Evolutionary conservation across 2,797 vertebrate species (phyloP), one percentile per base, ranked within the genome.

Genomic region (Dallia pectoralis): DNA sequence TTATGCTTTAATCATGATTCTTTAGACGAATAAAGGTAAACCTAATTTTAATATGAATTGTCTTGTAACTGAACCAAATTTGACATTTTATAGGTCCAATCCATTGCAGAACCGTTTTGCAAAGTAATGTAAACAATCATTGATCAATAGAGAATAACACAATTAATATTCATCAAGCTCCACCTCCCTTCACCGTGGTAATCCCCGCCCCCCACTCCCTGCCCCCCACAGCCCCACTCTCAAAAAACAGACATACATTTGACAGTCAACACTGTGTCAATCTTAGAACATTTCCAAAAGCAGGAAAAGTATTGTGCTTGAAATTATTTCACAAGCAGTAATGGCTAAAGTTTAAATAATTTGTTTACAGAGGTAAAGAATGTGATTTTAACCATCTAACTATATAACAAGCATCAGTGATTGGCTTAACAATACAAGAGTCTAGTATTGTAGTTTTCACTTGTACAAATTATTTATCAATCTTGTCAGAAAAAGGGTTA

Each of bases 401-500:
- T 16, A 30, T 29, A 64, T 64, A 2, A 64, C 29, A 18, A 18
- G 27, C 18, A 6, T 8, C 62, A 18, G 62, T 16, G 16, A 64
- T 32, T 29, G 30, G 27, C 30, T 29, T 32, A 30, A 33, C 30
- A 29, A 64, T 29, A 7, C 62, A 64, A 32, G 9, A 1, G 9
- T 44, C 8, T 19, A 32, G 15, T 32, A 32, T 64, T 64, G 62
- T 33, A 30, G 8, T 64, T 30, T 64, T 9, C 19, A 64, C 30
- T 32, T 18, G 30, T 64, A 18, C 30, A 22, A 25, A 56, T 32
- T 18, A 66, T 65, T 47, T 40, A 66, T 70, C 33, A 65, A 75
- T 70, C 69, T 69, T 22, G 47, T 65, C 74, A 56, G 30, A 67
- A 68, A 63, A 44, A 49, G 51, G 14, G 64, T 64, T 65, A 69